Base-by-base conservation (phyloP, 2,113 vertebrate species). In the Phylloscopus trochilus region DNA sequence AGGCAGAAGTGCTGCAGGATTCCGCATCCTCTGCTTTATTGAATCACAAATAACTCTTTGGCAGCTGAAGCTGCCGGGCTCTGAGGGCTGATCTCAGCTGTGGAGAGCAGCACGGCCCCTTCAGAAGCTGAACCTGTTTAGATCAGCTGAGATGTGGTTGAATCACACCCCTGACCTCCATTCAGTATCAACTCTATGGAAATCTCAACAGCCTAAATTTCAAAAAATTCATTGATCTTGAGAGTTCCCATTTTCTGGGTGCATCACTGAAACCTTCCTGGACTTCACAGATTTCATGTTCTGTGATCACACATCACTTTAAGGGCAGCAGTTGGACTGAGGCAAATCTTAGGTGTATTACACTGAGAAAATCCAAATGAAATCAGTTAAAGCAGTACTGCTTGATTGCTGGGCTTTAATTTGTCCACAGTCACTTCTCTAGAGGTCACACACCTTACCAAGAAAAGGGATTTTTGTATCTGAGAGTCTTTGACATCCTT, bases 1-100 rank as follows among this genome's bases (percentile, higher is more conserved):
- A 76, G 90, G 72, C 59, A 93, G 87, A 80, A 89, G 41, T 58
- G 58, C 93, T 90, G 26, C 58, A 94, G 77, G 75, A 91, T 95
- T 89, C 84, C 47, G 70, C 39, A 77, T 93, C 84, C 87, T 94
- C 73, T 87, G 77, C 75, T 90, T 64, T 60, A 23, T 72, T 95
- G 47, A 72, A 46, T 87, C 70, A 33, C 87, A 87, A 14, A 56
- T 72, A 95, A 72, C 87, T 77, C 66, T 43, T 67, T 9, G 52
- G 72, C 85, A 92, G 56, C 88, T 92, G 92, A 70, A 76, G 35
- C 83, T 90, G 88, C 64, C 0, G 1, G 73, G 27, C 56, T 64
- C 59, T 58, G 12, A 69, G 70, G 53, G 18, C 70, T 84, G 47
- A 30, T 74, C 44, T 56, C 37, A 43, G 81, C 81, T 81, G 52